Conservation (phyloP, 37 sponge, comb jelly and placozoan species). For the Hexactinellida sp. region DNA sequence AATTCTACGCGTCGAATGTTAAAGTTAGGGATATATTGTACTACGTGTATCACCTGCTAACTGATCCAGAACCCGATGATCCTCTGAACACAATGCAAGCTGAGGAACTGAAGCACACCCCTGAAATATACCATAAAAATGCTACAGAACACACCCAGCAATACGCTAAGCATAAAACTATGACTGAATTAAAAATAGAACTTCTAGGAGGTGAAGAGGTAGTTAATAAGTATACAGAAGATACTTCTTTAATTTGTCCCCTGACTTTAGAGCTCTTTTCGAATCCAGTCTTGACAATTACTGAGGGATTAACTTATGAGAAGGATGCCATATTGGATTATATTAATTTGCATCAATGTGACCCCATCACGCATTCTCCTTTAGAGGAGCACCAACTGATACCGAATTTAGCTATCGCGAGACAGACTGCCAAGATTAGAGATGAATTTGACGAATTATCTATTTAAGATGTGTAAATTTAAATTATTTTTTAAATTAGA, state of each 20-base stretch:
- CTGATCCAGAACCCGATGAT: not conserved
- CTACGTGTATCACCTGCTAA: not conserved
- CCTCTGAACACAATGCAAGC: not conserved
- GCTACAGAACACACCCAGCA: not conserved
- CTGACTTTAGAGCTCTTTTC: conserved; percentile 19
- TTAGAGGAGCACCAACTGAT: not conserved
- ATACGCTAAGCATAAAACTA: not conserved
- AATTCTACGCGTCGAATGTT: not conserved
- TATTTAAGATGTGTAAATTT: too few species aligned
- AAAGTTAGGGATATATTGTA: not conserved
- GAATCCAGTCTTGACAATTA: not conserved
- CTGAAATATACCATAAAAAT: not conserved
- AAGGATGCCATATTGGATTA: not conserved
- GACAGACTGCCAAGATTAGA: not conserved
- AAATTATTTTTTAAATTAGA: too few species aligned
- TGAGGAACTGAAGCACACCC: not conserved
- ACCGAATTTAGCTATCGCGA: not conserved
- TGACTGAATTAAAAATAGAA: not conserved
- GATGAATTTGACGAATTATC: not conserved
- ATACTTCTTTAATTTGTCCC: conserved; percentile 26
- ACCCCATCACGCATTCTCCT: not conserved
- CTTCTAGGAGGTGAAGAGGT: not conserved
- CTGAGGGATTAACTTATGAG: not conserved
- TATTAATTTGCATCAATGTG: not conserved
- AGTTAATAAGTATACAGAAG: not conserved